phyloP scores from a whole-genome alignment of 2,113 vertebrate genomes.

The Oriolus oriolus region DNA sequence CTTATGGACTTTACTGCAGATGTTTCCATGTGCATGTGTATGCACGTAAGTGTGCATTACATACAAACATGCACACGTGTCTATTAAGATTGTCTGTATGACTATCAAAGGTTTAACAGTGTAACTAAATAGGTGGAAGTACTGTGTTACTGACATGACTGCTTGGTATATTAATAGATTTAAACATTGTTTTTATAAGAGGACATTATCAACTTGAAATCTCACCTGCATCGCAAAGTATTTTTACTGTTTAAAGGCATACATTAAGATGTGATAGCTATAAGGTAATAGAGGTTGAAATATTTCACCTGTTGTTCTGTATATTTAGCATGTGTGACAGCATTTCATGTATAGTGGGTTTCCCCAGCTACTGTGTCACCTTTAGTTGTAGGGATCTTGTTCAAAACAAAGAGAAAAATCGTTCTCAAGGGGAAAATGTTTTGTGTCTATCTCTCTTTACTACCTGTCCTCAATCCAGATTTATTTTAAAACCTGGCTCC shows the following conservation, averaged over 20 bases:
- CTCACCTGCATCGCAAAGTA: neutral
- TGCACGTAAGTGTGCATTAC: rapidly evolving
- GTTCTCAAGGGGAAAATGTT: neutral
- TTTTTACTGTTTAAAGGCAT: neutral
- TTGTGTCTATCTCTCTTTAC: neutral
- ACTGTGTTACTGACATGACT: neutral
- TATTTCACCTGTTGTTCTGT: neutral
- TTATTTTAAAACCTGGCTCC: neutral
- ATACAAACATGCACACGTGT: neutral
- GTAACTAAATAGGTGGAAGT: neutral
- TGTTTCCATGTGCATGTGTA: neutral
- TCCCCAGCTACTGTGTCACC: neutral
- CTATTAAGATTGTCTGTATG: neutral
- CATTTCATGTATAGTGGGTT: neutral
- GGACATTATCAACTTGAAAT: neutral
- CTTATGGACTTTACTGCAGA: neutral
- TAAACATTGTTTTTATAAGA: neutral
- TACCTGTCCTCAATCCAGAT: neutral
- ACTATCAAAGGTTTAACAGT: neutral
- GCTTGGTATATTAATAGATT: neutral
- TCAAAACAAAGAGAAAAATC: neutral
- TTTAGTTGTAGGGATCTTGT: neutral
- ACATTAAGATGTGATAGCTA: neutral
- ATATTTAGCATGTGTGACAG: neutral
- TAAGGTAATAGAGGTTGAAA: neutral